Conservation (phyloP, 2,797 vertebrate species). For the Chaetophractus vellerosus region DNA sequence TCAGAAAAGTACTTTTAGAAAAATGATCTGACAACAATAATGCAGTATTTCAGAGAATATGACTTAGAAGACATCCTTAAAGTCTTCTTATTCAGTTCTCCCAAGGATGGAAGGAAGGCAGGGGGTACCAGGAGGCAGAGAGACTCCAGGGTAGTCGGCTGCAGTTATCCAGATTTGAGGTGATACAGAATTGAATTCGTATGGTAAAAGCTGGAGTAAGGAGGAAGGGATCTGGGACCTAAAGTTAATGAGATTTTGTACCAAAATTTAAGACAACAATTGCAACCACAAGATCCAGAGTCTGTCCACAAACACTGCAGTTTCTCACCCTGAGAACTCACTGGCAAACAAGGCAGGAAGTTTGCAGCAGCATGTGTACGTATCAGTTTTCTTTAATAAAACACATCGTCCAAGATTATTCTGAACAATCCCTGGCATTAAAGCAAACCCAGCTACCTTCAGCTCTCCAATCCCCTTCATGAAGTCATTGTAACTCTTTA, state of each 20-base stretch:
- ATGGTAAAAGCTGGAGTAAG: not conserved
- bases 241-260: not conserved
- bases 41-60: not conserved
- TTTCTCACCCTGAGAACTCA: slow-evolving; percentile 41
- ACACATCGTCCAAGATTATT: not conserved
- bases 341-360: not conserved
- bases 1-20: slow-evolving; percentile 23
- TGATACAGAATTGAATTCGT: not conserved
- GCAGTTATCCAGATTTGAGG: not conserved
- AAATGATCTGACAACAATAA: slow-evolving; percentile 55
- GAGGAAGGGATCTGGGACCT: not conserved
- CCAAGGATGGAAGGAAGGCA: not conserved
- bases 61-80: not conserved
- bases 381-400: slow-evolving; percentile 18
- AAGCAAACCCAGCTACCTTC: not conserved
- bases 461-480: slow-evolving; percentile 12
- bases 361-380: not conserved
- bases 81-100: not conserved
- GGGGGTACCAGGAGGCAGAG: not conserved
- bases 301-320: not conserved
- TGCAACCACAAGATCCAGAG: slow-evolving; percentile 30
- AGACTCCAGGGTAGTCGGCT: not conserved
- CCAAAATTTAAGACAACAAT: slow-evolving; percentile 26
- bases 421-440: not conserved
- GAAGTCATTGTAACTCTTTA: slow-evolving; percentile 26